Conservation (phyloP, 2,888 invertebrate species). For the Andrena trimmerana region DNA sequence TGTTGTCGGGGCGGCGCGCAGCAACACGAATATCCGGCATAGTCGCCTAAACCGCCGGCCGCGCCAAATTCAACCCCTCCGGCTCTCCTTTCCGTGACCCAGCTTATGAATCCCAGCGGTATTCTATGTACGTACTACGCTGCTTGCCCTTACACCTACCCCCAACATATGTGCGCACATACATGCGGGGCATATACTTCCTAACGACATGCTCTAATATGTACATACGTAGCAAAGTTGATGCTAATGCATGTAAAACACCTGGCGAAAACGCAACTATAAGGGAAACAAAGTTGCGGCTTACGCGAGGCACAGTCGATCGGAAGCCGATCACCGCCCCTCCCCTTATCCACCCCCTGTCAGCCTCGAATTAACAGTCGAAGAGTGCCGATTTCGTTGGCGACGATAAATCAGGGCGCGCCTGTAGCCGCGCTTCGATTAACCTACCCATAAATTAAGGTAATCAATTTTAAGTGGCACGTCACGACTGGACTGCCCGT, state of each 20-base stretch:
- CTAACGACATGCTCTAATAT: conserved; percentile 29
- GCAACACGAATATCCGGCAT: conserved; percentile 58
- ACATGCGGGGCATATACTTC: conserved; percentile 14
- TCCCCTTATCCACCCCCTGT: background rate
- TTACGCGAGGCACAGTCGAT: background rate
- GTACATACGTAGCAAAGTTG: conserved; percentile 39
- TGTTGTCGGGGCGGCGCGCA: conserved; percentile 44
- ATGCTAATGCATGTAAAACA: conserved; percentile 46
- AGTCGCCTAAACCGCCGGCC: conserved; percentile 53
- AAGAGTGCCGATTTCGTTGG: conserved; percentile 36
- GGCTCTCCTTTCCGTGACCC: conserved; percentile 52
- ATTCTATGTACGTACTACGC: conserved; percentile 41
- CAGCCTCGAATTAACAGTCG: conserved; percentile 35
- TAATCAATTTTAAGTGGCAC: conserved; percentile 66
- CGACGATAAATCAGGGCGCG: conserved; percentile 55
- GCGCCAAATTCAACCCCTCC: conserved; percentile 59
- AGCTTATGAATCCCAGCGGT: conserved; percentile 60
- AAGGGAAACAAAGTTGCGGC: conserved; percentile 7
- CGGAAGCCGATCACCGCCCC: conserved; percentile 8
- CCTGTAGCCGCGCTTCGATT: conserved; percentile 56
- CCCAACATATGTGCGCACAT: conserved; percentile 25
- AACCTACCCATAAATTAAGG: conserved; percentile 66
- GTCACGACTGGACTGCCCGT: conserved; percentile 49
- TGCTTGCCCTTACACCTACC: conserved; percentile 27
- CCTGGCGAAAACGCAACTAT: conserved; percentile 17